These are phyloP conservation scores for Zoanthus solanderi DNA, from an alignment of 92 coral and sea anemone genomes.

Conservation along the genomic window DNA sequence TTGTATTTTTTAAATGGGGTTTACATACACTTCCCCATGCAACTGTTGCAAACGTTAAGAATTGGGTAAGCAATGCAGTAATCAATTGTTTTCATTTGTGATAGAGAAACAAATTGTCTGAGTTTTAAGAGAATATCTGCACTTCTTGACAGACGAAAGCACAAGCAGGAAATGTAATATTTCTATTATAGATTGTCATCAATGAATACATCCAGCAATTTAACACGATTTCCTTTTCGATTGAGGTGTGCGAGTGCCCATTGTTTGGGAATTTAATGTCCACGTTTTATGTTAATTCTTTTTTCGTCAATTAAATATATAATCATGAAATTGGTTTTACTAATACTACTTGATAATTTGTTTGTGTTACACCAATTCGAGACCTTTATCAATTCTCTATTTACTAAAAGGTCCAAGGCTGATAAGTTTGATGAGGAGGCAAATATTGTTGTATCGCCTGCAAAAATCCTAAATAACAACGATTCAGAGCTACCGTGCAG, in stretches of 20 bases:
- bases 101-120: constrained; percentile 42
- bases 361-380: constrained; percentile 25
- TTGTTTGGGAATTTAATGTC: no score
- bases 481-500: constrained; percentile 9
- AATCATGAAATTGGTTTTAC: not conserved
- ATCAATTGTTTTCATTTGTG: constrained; percentile 37
- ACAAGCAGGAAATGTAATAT: constrained; percentile 10
- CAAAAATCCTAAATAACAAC: constrained; percentile 14
- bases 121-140: constrained; percentile 50
- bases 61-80: constrained; percentile 45
- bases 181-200: constrained; percentile 47
- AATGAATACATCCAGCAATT: constrained; percentile 51
- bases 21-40: no score
- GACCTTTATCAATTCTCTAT: constrained; percentile 26
- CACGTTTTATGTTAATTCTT: no score
- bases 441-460: constrained; percentile 31
- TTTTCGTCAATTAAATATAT: no score
- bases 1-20: no score
- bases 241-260: no score
- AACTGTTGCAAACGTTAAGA: constrained; percentile 50
- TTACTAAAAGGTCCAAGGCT: constrained; percentile 13
- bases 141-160: constrained; percentile 41
- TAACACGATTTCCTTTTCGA: no score
- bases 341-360: constrained; percentile 15
- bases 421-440: not conserved